Evolutionary conservation across 2,113 vertebrate genomes (phyloP).

Genomic region (Numida meleagris): DNA sequence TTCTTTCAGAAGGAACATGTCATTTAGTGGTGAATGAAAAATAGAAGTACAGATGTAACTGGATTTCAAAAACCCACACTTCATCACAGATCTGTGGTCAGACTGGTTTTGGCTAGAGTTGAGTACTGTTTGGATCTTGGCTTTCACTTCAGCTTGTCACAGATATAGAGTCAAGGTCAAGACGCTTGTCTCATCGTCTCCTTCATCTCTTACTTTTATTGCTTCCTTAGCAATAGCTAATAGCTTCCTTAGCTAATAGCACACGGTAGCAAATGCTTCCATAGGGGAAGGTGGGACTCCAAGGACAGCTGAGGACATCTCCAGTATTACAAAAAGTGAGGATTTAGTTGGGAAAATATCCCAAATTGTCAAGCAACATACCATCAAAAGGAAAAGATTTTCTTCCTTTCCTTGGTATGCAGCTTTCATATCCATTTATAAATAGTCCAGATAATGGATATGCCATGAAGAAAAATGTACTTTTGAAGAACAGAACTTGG

Average conservation of each 20-base stretch:
- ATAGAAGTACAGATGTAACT: neutral
- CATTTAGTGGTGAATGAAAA: neutral
- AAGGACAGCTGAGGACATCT: neutral
- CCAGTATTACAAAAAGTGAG: neutral
- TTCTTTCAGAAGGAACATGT: neutral
- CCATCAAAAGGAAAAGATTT: neutral
- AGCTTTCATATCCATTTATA: neutral
- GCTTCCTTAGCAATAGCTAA: neutral
- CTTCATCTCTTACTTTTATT: neutral
- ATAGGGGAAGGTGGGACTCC: neutral
- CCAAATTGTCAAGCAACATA: neutral
- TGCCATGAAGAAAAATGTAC: neutral
- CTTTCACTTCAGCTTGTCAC: neutral
- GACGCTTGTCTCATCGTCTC: neutral
- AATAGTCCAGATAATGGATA: neutral
- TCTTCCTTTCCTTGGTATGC: neutral
- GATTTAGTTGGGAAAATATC: neutral
- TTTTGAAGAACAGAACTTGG: neutral
- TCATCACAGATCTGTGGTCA: neutral
- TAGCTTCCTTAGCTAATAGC: neutral
- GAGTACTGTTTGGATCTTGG: neutral
- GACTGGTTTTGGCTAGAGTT: neutral
- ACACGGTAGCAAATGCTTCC: fast-evolving
- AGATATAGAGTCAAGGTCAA: fast-evolving
- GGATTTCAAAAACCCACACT: too few species aligned